phyloP scores from a whole-genome alignment of 2,113 vertebrate genomes.

The Capreolus pygargus region DNA sequence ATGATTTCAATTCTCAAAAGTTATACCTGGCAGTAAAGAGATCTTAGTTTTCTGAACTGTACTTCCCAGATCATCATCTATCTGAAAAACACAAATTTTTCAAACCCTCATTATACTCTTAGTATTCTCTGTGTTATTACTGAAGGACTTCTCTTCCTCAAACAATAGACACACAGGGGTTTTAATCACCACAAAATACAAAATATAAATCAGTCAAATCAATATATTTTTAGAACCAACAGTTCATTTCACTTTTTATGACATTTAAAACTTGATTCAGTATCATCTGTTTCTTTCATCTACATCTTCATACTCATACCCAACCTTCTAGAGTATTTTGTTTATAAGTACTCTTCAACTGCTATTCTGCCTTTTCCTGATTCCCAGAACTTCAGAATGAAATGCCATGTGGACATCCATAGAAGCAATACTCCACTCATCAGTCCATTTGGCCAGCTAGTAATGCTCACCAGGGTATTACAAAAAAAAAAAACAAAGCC shows the following conservation, averaged over 20 bases:
- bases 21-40: background rate
- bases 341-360: conserved; percentile 73
- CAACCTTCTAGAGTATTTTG: conserved; percentile 70
- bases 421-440: conserved; percentile 69
- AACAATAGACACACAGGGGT: background rate
- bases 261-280: background rate
- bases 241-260: background rate
- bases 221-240: background rate
- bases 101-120: background rate
- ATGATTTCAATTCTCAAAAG: background rate
- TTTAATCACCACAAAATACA: background rate
- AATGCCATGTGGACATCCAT: conserved; percentile 75
- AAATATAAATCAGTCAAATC: background rate
- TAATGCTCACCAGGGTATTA: conserved; percentile 68
- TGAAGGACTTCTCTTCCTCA: background rate
- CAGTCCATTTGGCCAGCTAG: conserved; percentile 70
- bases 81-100: background rate
- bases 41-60: background rate
- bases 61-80: background rate
- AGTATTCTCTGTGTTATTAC: background rate
- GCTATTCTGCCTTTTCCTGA: conserved; percentile 65
- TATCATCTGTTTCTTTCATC: background rate
- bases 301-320: conserved; percentile 64
- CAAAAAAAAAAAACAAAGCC: conserved; percentile 76
- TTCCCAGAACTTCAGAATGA: conserved; percentile 76